A percentile compares a stretch with the other conserved stretches of the same genome.
Conservation (phyloP, 2,113 vertebrate genomes). For the Bettongia penicillata region DNA sequence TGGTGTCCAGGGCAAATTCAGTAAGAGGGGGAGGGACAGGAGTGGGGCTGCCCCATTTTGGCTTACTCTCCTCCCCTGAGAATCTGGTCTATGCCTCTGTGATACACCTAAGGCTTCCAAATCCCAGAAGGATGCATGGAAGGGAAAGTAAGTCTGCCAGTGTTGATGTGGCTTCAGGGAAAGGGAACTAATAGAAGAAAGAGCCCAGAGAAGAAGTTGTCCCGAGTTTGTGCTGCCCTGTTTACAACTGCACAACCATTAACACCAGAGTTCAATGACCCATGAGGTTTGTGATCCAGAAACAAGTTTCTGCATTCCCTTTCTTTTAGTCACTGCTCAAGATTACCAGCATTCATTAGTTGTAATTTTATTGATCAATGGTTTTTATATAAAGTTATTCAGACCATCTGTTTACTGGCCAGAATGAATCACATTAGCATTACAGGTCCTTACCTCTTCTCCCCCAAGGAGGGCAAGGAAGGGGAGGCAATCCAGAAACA, state of each 20-base stretch:
- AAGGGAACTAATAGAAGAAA: not conserved
- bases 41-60: not conserved
- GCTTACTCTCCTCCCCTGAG: not conserved
- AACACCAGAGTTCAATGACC: not conserved
- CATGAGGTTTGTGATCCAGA: not conserved
- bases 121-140: not conserved
- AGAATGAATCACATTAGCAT: slow-evolving; percentile 72
- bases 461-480: slow-evolving; percentile 3
- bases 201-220: not conserved
- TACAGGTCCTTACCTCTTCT: slow-evolving; percentile 64
- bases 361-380: slow-evolving; percentile 77
- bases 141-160: not conserved
- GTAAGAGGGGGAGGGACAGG: not conserved
- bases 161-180: not conserved
- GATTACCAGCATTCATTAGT: slow-evolving; percentile 68
- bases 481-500: slow-evolving; percentile 59
- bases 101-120: not conserved
- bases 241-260: not conserved
- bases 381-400: slow-evolving; percentile 77
- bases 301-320: not conserved
- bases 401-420: slow-evolving; percentile 66
- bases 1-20: not conserved
- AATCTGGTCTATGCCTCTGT: not conserved
- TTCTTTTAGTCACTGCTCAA: slow-evolving; percentile 60
- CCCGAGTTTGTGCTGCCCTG: not conserved